Evolutionary conservation across 2,113 vertebrate species (phyloP).

Genomic region (Pedetes capensis): DNA sequence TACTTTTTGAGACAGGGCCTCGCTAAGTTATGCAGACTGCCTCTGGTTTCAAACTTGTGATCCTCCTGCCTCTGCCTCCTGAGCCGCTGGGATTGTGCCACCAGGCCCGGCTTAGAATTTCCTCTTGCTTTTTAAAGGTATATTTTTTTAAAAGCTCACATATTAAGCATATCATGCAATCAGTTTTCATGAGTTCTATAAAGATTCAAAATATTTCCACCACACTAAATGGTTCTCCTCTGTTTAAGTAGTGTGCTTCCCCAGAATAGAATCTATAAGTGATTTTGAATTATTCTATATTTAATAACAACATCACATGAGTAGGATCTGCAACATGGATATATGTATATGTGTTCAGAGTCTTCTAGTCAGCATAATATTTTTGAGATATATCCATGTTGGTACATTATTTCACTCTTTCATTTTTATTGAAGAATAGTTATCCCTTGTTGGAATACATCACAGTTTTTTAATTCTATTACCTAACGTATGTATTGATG

Average conservation of each 20-base stretch:
- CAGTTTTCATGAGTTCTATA: neutral
- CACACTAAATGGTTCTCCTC: neutral
- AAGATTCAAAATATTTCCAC: neutral
- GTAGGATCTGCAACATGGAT: neutral
- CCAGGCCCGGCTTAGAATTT: too few species aligned
- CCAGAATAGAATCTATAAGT: neutral
- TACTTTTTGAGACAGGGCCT: too few species aligned
- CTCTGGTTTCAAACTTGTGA: too few species aligned
- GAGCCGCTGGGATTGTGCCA: too few species aligned
- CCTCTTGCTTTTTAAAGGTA: neutral
- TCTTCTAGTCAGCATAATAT: neutral
- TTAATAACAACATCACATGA: too few species aligned
- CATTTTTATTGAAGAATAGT: neutral
- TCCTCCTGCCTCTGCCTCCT: too few species aligned
- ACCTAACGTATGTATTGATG: neutral
- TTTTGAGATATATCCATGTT: too few species aligned
- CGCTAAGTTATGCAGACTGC: too few species aligned
- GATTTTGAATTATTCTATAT: neutral
- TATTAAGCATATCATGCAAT: neutral
- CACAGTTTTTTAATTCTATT: neutral
- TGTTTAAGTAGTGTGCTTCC: neutral
- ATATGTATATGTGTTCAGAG: neutral
- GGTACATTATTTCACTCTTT: neutral
- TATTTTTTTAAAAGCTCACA: neutral
- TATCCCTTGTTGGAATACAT: neutral